Evolutionary conservation across 2,888 invertebrate species (phyloP).

Genomic region (Platycheirus rosarum): DNA sequence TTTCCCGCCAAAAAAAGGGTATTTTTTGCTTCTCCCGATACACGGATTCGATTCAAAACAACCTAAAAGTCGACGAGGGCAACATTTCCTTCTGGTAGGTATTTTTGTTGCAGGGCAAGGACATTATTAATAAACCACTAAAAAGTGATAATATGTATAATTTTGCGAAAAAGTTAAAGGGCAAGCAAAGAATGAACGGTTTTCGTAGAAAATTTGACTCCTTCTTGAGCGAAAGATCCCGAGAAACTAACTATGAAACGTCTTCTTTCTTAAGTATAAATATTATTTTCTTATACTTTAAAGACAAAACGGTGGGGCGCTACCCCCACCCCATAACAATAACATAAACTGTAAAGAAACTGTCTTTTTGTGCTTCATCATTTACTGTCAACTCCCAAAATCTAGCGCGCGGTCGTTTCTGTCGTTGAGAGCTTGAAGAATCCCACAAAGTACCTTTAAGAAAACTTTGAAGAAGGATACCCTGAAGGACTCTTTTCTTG

Average conservation of each 20-base stretch:
- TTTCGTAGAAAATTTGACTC: conserved; percentile 61
- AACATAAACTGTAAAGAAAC: conserved; percentile 45
- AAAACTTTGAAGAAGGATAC: conserved; percentile 16
- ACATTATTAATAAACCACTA: neutral
- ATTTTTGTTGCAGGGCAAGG: neutral
- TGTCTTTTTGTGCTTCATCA: conserved; percentile 62
- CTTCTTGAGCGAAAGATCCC: conserved; percentile 80
- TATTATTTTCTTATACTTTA: conserved; percentile 77
- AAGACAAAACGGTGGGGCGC: conserved; percentile 41
- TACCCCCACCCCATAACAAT: conserved; percentile 46
- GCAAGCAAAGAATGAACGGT: conserved; percentile 20
- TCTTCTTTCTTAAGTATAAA: conserved; percentile 80
- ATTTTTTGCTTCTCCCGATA: neutral
- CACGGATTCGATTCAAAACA: neutral
- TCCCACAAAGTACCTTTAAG: conserved; percentile 45
- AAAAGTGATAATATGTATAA: neutral
- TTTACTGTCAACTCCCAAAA: conserved; percentile 58
- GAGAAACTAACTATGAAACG: conserved; percentile 81
- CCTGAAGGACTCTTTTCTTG: conserved; percentile 10
- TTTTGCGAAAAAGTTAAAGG: conserved; percentile 7
- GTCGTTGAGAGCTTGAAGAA: conserved; percentile 37
- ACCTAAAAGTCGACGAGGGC: neutral
- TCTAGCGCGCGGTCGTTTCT: conserved; percentile 28
- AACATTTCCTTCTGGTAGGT: neutral
- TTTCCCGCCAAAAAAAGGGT: conserved; percentile 43